Evolutionary conservation across 2,888 invertebrate species (phyloP).

Genomic region (Diarsia brunnea): DNA sequence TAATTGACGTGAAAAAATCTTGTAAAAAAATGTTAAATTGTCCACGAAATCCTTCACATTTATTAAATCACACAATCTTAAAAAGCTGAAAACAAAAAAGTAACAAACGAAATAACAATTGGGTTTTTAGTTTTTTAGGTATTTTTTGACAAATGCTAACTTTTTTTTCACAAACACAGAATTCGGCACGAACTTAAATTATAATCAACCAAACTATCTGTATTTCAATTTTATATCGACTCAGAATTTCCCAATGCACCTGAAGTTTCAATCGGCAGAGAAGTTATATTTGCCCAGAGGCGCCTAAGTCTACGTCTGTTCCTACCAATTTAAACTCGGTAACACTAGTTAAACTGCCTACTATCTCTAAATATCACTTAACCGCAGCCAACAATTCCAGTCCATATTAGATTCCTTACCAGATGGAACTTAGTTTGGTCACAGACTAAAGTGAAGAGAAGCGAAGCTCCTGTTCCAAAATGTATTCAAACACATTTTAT

Average conservation of each 20-base stretch:
- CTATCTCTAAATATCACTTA: slow-evolving; percentile 70
- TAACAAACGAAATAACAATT: neutral
- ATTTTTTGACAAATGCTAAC: neutral
- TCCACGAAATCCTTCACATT: too few relatives aligned
- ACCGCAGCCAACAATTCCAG: slow-evolving; percentile 70
- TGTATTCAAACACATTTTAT: neutral
- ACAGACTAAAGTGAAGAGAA: slow-evolving; percentile 59
- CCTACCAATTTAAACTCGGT: slow-evolving; percentile 50
- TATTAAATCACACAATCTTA: too few relatives aligned
- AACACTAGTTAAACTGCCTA: slow-evolving; percentile 57
- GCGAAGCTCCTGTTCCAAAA: neutral
- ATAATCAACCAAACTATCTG: neutral
- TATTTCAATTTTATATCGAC: neutral
- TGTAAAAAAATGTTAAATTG: too few relatives aligned
- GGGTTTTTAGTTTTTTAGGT: neutral
- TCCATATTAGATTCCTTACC: slow-evolving; percentile 72
- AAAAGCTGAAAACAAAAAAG: too few relatives aligned
- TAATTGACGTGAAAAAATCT: too few relatives aligned
- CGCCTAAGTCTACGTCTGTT: slow-evolving; percentile 30
- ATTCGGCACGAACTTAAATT: neutral
- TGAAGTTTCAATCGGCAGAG: slow-evolving; percentile 4
- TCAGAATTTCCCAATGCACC: neutral
- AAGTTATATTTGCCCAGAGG: slow-evolving; percentile 40
- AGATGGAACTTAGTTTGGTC: slow-evolving; percentile 75
- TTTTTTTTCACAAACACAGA: neutral